Conservation (phyloP, 1,140 invertebrate species). For the Wiebesia pumilae region DNA sequence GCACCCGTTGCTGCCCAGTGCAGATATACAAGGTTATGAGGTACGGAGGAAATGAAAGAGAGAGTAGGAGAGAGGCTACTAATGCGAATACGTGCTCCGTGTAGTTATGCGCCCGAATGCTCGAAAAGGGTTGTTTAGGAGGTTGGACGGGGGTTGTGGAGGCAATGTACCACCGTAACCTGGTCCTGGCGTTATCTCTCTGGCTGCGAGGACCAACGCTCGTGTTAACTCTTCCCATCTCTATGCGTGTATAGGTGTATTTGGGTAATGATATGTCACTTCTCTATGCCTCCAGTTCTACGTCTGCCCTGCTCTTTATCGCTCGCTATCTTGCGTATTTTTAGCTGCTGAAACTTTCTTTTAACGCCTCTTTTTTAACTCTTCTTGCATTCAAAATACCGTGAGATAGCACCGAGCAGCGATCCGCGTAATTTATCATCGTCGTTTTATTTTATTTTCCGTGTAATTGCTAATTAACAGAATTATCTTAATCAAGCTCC, state of each 20-base stretch:
- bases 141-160: neutral
- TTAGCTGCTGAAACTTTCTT: neutral
- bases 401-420: too few relatives aligned
- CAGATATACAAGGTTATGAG: slow-evolving; percentile 13
- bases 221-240: neutral
- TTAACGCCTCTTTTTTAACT: neutral
- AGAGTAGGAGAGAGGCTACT: slow-evolving; percentile 53
- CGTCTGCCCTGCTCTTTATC: neutral
- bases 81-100: slow-evolving; percentile 66
- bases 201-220: neutral
- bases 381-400: too few relatives aligned
- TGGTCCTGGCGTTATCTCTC: neutral
- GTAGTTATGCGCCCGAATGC: slow-evolving; percentile 60
- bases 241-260: neutral
- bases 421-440: neutral
- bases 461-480: neutral
- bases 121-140: slow-evolving; percentile 10
- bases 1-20: neutral
- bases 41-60: slow-evolving; percentile 39
- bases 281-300: neutral
- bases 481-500: neutral
- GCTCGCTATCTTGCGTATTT: neutral
- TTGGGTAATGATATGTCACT: neutral
- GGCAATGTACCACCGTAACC: neutral
- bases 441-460: neutral